Evolutionary conservation across 37 sponge, comb jelly and placozoan species (phyloP), one percentile per base, ranked within the genome.

Genomic region (Hexactinellida sp.): DNA sequence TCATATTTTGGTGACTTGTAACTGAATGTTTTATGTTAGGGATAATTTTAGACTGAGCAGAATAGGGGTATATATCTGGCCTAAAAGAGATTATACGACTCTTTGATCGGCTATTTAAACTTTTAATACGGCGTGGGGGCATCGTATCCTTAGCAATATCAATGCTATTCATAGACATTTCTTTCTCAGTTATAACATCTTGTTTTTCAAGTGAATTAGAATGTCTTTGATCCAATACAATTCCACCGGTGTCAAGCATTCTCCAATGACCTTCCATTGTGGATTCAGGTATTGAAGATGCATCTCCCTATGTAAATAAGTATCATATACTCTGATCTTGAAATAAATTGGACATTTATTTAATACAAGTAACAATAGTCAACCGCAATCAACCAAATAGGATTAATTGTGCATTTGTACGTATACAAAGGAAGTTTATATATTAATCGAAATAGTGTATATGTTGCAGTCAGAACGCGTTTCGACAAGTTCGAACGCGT

Each of bases 181-280:
- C 76, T 63, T 63, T 63, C 30, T 63, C 76, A 63, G 3, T 63
- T 21, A 63, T n/a, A 25, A 63, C 21, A 63, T 63, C 76, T 63
- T 63, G 76, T 28, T 63, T 63, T 28, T 63, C 76, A 63, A 63
- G 76, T 21, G 76, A 63, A 63, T 63, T 63, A 63, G 76, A 63
- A 63, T 63, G 21, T 25, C 76, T 23, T 63, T 23, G 25, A 23
- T 63, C 13, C 30, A 63, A 63, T 63, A 21, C 32, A 21, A 63
- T 63, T 28, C 28, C 21, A 32, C 76, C 76, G 34, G 76, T 21
- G 3, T 63, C 76, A 21, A 63, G 13, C 21, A 63, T 63, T 25
- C 13, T 63, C 76, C 76, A 63, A 63, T 28, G 34, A 28, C 76
- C 34, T 32, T 63, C 76, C 30, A 63, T 32, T 7, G 76, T 63